Conservation (phyloP, 2,113 vertebrate species). For the Colossoma macropomum region DNA sequence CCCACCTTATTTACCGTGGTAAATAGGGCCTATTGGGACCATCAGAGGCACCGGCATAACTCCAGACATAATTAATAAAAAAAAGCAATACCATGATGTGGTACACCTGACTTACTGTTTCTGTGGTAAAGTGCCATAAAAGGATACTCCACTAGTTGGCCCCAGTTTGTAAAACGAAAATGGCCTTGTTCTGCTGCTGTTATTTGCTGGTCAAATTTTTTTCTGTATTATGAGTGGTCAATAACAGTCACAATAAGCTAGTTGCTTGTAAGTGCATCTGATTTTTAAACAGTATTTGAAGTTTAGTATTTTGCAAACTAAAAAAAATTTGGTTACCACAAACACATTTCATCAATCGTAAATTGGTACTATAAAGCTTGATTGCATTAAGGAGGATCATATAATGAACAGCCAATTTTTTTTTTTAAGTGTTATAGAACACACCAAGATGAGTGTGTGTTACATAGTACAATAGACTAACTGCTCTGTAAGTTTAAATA, state of each 20-base stretch:
- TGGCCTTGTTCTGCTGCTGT: constrained; percentile 1
- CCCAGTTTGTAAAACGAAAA: neutral
- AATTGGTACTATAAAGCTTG: neutral
- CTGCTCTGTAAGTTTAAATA: neutral
- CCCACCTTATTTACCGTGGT: no score
- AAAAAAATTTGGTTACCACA: neutral
- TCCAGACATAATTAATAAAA: neutral
- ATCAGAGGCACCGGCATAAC: constrained; percentile 31
- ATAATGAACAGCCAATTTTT: neutral
- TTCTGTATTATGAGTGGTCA: neutral
- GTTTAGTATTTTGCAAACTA: neutral
- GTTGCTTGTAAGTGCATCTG: no score
- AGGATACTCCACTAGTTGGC: neutral
- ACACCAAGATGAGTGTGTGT: neutral
- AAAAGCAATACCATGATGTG: neutral
- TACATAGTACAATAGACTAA: neutral
- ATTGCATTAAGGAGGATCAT: neutral
- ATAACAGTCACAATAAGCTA: neutral
- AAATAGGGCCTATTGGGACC: neutral
- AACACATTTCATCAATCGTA: neutral
- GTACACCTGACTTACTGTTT: neutral
- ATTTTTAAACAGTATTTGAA: constrained; percentile 24
- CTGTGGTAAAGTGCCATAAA: neutral
- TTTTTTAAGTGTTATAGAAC: neutral
- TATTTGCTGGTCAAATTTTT: neutral